Conservation (phyloP, 2,113 vertebrate genomes). For the Oreotragus oreotragus region DNA sequence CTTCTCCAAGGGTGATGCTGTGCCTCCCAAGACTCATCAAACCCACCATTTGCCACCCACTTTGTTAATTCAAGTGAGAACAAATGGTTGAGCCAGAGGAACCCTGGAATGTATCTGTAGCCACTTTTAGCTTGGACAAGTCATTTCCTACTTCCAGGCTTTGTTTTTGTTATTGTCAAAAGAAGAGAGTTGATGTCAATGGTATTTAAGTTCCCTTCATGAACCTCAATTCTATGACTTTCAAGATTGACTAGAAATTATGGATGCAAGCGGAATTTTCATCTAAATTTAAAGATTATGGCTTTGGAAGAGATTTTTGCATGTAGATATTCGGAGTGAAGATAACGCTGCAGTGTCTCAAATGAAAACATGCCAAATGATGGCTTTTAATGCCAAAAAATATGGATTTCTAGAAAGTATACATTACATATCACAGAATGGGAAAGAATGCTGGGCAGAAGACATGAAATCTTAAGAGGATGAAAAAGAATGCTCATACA, state of each 20-base stretch:
- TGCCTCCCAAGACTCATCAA: background rate
- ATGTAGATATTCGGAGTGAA: background rate
- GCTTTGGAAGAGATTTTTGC: background rate
- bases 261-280: background rate
- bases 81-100: slow-evolving; percentile 1
- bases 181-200: background rate
- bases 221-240: background rate
- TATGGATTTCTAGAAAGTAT: background rate
- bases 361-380: background rate
- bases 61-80: background rate
- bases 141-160: background rate
- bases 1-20: background rate
- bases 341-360: background rate
- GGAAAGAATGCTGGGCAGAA: background rate
- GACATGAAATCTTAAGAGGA: background rate
- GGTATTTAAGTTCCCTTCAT: background rate
- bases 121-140: background rate
- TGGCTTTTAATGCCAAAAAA: background rate
- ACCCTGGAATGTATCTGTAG: background rate
- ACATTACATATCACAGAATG: background rate
- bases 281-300: background rate
- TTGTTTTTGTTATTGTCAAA: slow-evolving; percentile 24
- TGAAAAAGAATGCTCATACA: background rate
- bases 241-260: background rate
- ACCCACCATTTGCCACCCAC: background rate